Evolutionary conservation across 2,113 vertebrate species (phyloP).

Genomic region (Oceanodroma tethys): DNA sequence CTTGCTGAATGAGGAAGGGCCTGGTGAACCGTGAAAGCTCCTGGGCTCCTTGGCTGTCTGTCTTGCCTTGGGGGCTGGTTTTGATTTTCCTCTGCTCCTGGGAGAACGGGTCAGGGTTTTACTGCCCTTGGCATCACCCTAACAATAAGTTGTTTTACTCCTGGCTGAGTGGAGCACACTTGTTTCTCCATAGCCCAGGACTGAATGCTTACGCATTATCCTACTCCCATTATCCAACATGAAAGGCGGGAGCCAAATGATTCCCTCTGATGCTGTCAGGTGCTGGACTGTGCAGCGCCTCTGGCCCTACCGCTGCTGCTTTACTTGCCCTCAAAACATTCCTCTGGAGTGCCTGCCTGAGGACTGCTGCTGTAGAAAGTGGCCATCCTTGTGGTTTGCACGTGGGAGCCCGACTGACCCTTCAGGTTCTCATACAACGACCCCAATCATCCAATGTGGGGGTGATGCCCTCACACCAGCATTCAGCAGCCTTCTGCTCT

Average conservation of each 20-base stretch:
- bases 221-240: not conserved
- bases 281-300: not conserved
- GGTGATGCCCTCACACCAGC: not conserved
- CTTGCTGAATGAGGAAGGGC: not conserved
- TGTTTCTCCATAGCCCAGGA: not conserved
- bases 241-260: not conserved
- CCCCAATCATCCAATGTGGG: rapidly evolving
- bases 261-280: not conserved
- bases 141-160: rapidly evolving
- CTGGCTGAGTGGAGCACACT: not conserved
- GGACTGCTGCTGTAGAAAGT: not conserved
- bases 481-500: not conserved
- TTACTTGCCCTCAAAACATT: not conserved
- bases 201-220: not conserved
- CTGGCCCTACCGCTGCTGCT: not conserved
- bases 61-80: not conserved
- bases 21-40: not conserved
- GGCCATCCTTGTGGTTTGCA: not conserved
- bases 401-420: not conserved
- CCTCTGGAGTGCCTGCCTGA: not conserved
- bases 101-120: not conserved
- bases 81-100: not conserved
- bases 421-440: rapidly evolving
- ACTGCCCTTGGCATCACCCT: not conserved
- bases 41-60: not conserved